These are phyloP conservation scores for Patiria pectinifera DNA, from an alignment of 53 echinoderm and acorn worm species.

Conservation along the genomic window DNA sequence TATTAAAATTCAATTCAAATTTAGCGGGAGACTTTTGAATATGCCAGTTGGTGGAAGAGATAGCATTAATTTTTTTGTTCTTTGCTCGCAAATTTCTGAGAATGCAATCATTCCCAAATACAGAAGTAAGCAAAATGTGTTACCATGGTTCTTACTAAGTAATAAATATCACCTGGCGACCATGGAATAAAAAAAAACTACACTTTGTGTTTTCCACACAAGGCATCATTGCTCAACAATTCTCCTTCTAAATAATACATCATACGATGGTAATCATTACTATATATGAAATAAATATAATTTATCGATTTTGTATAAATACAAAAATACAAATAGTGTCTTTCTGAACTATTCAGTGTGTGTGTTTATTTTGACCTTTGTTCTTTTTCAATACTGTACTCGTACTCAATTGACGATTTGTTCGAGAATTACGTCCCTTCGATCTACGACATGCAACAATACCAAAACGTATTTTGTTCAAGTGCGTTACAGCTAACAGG, in stretches of 20 bases:
- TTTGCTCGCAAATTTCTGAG: background rate
- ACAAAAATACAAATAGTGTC: conserved; percentile 51
- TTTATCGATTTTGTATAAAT: conserved; percentile 17
- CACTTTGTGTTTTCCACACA: background rate
- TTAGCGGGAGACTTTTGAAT: background rate
- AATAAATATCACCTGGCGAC: background rate
- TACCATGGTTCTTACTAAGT: too few species aligned
- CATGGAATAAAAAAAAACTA: background rate
- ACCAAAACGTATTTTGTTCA: background rate
- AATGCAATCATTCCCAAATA: background rate
- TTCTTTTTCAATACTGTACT: background rate
- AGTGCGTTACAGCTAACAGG: background rate
- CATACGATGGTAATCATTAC: conserved; percentile 15
- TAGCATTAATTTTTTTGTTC: background rate
- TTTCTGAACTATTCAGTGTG: conserved; percentile 4
- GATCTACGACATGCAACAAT: background rate
- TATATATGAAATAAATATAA: conserved; percentile 49
- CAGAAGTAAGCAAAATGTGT: too few species aligned
- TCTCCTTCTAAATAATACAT: background rate
- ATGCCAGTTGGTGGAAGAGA: background rate
- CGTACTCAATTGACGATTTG: background rate
- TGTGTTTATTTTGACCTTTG: background rate
- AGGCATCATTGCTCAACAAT: background rate
- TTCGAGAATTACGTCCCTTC: background rate
- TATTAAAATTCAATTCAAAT: too few species aligned